These are phyloP conservation scores for Tenthredo notha DNA, from an alignment of 2,888 invertebrate species.

Conservation along the genomic window DNA sequence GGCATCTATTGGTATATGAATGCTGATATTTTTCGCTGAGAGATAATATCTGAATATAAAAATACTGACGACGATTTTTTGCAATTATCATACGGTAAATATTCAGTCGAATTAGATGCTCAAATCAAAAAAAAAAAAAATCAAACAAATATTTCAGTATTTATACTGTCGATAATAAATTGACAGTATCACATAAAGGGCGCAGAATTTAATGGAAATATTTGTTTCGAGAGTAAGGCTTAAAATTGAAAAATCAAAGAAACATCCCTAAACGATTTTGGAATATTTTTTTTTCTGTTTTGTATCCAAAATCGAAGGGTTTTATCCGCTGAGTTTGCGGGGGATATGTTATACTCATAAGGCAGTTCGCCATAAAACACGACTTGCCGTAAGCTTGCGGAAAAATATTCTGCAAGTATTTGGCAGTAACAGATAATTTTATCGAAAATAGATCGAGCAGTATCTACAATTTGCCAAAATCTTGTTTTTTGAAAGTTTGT, in stretches of 20 bases:
- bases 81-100: not conserved
- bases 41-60: slow-evolving; percentile 24
- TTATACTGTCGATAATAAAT: no score
- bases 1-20: not conserved
- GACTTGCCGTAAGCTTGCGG: not conserved
- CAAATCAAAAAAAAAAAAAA: not conserved
- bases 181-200: not conserved
- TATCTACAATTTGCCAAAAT: not conserved
- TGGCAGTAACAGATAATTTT: not conserved
- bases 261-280: not conserved
- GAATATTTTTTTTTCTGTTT: not conserved
- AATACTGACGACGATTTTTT: not conserved
- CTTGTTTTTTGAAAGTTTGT: not conserved
- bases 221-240: not conserved
- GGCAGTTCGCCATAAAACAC: not conserved
- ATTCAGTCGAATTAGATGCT: not conserved
- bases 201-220: not conserved
- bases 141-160: not conserved
- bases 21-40: slow-evolving; percentile 1
- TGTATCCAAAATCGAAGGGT: not conserved
- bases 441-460: slow-evolving; percentile 6
- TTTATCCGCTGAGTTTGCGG: not conserved
- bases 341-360: not conserved
- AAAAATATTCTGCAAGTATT: not conserved
- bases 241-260: not conserved